These are phyloP conservation scores for Avahi laniger DNA, from an alignment of 2,797 vertebrate species.

Conservation along the genomic window DNA sequence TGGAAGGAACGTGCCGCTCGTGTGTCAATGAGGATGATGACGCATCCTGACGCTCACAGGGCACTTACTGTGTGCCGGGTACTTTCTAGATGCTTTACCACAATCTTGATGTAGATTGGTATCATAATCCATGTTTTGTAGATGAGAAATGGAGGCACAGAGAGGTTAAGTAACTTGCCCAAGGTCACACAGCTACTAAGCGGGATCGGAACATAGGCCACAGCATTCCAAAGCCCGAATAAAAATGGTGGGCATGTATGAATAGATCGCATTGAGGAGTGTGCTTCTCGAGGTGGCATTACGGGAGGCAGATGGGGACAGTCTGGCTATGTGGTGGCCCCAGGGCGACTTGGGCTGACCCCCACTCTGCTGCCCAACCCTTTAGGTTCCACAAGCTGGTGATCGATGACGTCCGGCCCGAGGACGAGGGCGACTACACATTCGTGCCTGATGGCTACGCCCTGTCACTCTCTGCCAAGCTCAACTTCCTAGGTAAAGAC, in stretches of 20 bases:
- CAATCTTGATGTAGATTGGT: not conserved
- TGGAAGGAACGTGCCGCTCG: not conserved
- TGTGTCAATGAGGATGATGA: not conserved
- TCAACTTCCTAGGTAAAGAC: conserved; percentile 92
- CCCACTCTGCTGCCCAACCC: not conserved
- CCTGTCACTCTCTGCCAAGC: conserved; percentile 92
- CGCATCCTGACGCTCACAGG: rapidly evolving
- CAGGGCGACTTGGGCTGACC: not conserved
- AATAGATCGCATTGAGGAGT: rapidly evolving
- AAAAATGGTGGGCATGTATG: not conserved
- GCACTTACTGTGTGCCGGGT: not conserved
- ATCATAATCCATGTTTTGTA: not conserved
- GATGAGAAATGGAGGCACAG: not conserved
- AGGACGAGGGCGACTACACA: conserved; percentile 93
- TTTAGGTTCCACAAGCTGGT: conserved; percentile 91
- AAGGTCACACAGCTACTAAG: not conserved
- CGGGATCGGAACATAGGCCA: not conserved
- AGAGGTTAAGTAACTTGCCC: not conserved
- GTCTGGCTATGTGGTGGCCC: rapidly evolving
- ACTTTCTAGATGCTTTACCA: not conserved
- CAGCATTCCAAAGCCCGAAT: not conserved
- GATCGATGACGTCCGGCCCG: conserved; percentile 89
- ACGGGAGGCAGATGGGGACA: not conserved
- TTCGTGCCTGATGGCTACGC: conserved; percentile 93
- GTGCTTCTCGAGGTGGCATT: not conserved